A percentile compares a stretch with the other conserved stretches of the same genome.
Evolutionary conservation across 2,888 invertebrate genomes (phyloP).

Genomic region (Eudasyphora cyanicolor): DNA sequence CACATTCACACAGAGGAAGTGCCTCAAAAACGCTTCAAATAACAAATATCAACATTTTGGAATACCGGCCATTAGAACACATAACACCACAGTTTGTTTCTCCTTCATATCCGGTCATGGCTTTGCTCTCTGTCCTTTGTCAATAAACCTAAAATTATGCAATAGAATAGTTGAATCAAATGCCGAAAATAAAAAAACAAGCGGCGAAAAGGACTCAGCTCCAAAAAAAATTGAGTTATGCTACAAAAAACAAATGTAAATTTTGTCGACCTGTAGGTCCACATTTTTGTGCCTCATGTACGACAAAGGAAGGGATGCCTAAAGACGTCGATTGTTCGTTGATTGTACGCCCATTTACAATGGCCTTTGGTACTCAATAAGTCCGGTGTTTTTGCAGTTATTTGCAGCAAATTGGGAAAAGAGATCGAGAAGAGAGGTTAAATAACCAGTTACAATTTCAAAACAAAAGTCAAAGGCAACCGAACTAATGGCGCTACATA

Average conservation of each 20-base stretch:
- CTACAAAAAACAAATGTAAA: slow-evolving; percentile 17
- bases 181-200: slow-evolving; percentile 1
- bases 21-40: slow-evolving; percentile 20
- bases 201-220: background rate
- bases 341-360: too few relatives aligned
- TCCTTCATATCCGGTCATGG: background rate
- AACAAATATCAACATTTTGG: slow-evolving; percentile 28
- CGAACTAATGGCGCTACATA: slow-evolving; percentile 13
- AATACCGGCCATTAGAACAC: slow-evolving; percentile 23
- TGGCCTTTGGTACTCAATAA: slow-evolving; percentile 45
- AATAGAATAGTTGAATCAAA: slow-evolving; percentile 44
- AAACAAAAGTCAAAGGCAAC: slow-evolving; percentile 54
- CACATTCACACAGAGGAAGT: slow-evolving; percentile 50
- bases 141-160: slow-evolving; percentile 62
- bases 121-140: slow-evolving; percentile 37
- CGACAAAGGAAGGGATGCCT: background rate
- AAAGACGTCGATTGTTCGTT: background rate
- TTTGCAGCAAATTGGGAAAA: background rate
- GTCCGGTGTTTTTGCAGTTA: background rate
- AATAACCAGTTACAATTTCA: slow-evolving; percentile 54
- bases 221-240: background rate
- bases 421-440: slow-evolving; percentile 28
- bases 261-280: too few relatives aligned
- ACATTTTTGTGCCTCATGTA: too few relatives aligned
- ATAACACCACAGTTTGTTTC: background rate